These are phyloP conservation scores for Barbus barbus DNA, from an alignment of 2,113 vertebrate genomes.

Conservation along the genomic window DNA sequence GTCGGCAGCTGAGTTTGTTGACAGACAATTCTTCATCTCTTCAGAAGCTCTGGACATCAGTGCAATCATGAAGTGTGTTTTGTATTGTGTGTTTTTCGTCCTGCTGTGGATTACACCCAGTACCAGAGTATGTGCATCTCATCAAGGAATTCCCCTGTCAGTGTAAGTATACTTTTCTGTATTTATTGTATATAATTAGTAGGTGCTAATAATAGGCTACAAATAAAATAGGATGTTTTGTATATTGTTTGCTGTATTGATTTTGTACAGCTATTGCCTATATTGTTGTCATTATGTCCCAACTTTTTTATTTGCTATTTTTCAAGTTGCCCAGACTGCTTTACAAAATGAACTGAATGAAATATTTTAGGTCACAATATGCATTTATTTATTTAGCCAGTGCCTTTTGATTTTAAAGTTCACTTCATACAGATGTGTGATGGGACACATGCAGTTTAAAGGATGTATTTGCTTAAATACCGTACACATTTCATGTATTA, in stretches of 20 bases:
- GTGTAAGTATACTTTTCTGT: conserved; percentile 81
- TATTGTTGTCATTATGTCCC: neutral
- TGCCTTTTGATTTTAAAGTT: neutral
- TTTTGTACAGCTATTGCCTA: neutral
- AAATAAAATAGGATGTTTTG: neutral
- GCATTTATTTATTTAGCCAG: neutral
- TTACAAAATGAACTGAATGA: neutral
- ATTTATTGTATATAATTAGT: neutral
- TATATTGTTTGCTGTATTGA: no score
- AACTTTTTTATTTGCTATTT: no score
- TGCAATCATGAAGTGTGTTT: neutral
- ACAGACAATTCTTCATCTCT: neutral
- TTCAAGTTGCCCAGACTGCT: neutral
- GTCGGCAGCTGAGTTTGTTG: neutral
- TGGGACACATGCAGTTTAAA: neutral
- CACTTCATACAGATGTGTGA: neutral
- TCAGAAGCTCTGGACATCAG: neutral
- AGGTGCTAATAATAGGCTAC: neutral
- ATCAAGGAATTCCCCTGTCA: conserved; percentile 93
- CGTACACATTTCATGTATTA: neutral
- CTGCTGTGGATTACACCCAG: conserved; percentile 81
- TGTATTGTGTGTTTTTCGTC: conserved; percentile 66
- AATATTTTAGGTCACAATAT: neutral
- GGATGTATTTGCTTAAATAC: neutral
- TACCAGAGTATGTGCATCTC: conserved; percentile 79